phyloP scores from a whole-genome alignment of 2,113 vertebrate genomes.

The Asarcornis scutulata region DNA sequence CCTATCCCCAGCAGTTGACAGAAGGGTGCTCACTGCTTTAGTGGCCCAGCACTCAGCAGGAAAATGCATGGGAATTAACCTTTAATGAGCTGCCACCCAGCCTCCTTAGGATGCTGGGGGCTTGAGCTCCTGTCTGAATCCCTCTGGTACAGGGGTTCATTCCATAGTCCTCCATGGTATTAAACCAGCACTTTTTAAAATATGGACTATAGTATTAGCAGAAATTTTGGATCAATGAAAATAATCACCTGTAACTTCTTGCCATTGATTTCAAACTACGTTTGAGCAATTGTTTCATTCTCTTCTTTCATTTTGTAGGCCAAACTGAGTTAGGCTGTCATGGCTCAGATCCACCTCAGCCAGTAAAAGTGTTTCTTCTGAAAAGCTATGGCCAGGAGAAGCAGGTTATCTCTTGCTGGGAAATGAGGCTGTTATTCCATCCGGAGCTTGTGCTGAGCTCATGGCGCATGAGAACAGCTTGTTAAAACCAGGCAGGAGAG shows the following conservation, averaged over 20 bases:
- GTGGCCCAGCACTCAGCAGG: neutral
- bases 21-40: neutral
- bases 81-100: neutral
- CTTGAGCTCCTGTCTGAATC: neutral
- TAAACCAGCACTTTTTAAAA: neutral
- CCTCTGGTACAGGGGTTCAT: neutral
- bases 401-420: neutral
- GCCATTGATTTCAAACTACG: neutral
- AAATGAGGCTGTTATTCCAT: neutral
- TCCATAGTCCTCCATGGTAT: neutral
- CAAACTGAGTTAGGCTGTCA: neutral
- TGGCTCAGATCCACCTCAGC: neutral
- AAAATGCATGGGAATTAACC: neutral
- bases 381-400: neutral
- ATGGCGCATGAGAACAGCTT: neutral
- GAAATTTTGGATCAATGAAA: constrained; percentile 18
- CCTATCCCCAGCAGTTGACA: neutral
- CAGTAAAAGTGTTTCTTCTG: neutral
- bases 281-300: neutral
- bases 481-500: neutral
- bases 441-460: neutral
- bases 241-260: neutral
- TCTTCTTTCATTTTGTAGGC: neutral
- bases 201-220: neutral
- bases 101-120: neutral